phyloP scores from a whole-genome alignment of 1,140 invertebrate genomes.

The Drosophila carrolli region DNA sequence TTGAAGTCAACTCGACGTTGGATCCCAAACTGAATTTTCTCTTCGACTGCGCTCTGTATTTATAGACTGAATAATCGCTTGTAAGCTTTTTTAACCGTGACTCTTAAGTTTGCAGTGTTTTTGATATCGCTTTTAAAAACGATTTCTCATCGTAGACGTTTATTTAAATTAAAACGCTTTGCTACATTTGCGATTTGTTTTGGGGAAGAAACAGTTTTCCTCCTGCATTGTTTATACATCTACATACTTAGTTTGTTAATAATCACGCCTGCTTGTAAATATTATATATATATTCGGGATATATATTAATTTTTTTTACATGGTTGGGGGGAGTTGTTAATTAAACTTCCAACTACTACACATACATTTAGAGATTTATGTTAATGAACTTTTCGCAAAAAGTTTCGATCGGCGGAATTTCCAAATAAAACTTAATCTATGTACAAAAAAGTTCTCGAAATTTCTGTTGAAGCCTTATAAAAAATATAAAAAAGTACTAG shows the following conservation, averaged over 20 bases:
- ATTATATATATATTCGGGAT: slow-evolving; percentile 29
- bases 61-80: slow-evolving; percentile 16
- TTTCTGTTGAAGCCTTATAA: slow-evolving; percentile 22
- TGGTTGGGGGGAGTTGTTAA: slow-evolving; percentile 59
- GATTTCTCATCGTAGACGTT: slow-evolving; percentile 53
- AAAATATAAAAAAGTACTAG: slow-evolving; percentile 48
- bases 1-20: slow-evolving; percentile 14
- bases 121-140: slow-evolving; percentile 36
- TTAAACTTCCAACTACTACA: slow-evolving; percentile 68
- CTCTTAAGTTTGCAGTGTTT: slow-evolving; percentile 26
- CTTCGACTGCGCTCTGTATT: slow-evolving; percentile 42
- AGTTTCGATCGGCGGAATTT: slow-evolving; percentile 47
- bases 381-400: slow-evolving; percentile 47
- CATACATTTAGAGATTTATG: slow-evolving; percentile 69
- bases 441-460: slow-evolving; percentile 63
- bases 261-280: slow-evolving; percentile 76
- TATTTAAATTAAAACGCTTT: slow-evolving; percentile 67
- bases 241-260: slow-evolving; percentile 59
- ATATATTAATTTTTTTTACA: slow-evolving; percentile 40
- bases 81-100: slow-evolving; percentile 23
- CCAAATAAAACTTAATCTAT: slow-evolving; percentile 67
- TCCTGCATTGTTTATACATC: slow-evolving; percentile 23
- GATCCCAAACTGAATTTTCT: slow-evolving; percentile 23
- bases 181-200: slow-evolving; percentile 59
- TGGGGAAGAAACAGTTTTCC: slow-evolving; percentile 24